Evolutionary conservation across 92 coral and sea anemone genomes (phyloP).

Genomic region (Heliopora coerulea): DNA sequence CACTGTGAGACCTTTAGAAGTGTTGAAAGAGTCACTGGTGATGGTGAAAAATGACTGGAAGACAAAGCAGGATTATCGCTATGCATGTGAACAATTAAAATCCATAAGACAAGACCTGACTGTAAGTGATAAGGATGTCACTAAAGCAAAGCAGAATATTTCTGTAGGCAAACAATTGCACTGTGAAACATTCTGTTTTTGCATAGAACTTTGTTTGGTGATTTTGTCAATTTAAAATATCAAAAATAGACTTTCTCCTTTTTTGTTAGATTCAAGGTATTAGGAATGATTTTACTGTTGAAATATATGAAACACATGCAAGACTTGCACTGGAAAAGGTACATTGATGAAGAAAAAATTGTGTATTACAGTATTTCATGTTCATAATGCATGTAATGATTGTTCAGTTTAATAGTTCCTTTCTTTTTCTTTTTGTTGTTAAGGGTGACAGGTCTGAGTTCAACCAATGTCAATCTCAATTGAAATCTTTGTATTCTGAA

Average conservation of each 20-base stretch:
- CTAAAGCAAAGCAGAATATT: too few relatives aligned
- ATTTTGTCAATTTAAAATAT: background rate
- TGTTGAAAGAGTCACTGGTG: conserved; percentile 71
- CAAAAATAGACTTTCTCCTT: background rate
- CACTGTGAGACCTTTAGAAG: conserved; percentile 86
- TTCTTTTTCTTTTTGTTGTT: conserved; percentile 6
- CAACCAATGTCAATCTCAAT: conserved; percentile 99
- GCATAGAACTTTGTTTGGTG: too few relatives aligned
- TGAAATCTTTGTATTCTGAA: conserved; percentile 84
- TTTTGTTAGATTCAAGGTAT: conserved; percentile 90
- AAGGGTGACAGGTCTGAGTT: conserved; percentile 99
- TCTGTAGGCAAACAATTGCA: too few relatives aligned
- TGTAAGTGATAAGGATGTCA: too few relatives aligned
- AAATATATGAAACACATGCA: conserved; percentile 95
- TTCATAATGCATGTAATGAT: background rate
- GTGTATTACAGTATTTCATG: background rate
- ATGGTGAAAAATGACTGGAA: conserved; percentile 88
- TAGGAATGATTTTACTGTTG: conserved; percentile 88
- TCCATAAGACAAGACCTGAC: conserved; percentile 96
- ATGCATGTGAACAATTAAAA: conserved; percentile 89
- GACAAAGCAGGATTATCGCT: conserved; percentile 69
- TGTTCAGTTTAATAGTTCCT: background rate
- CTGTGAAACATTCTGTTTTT: too few relatives aligned
- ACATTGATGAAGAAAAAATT: background rate
- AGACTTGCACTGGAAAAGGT: conserved; percentile 99